Evolutionary conservation across 2,113 vertebrate genomes (phyloP), one percentile per base, ranked within the genome.

Genomic region (Myrmecobius fasciatus): DNA sequence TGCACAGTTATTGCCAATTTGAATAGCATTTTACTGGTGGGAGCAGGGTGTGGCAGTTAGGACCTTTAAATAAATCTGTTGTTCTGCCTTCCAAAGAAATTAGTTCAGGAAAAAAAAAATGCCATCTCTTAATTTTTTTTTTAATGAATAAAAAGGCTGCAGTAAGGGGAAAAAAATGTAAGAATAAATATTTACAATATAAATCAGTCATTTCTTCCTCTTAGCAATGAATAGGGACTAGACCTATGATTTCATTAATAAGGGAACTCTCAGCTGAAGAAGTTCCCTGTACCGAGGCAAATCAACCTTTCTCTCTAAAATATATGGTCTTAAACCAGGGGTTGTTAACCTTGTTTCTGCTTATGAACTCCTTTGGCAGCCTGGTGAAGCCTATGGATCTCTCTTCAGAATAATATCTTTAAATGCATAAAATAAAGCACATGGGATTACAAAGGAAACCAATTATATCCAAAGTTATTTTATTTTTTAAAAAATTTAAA

Each of bases 131-230:
- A 56, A 95, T 36, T 31, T 6, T 51, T 51, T 10, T 51, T 51
- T 28, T 8, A 90, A 26, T 49, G 48, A 89, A 22, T 22, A 24
- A 83, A 83, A n/a, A 83, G 20, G 67, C 67, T 83, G 8, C 2
- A 83, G 67, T n/a, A 43, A 43, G 67, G n/a, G 36, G n/a, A 43
- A 43, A 43, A 43, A 43, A n/a, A 56, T 53, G 47, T 89, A 75
- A 89, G 88, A 67, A 31, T 90, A 53, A 51, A 8, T 75, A 28
- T 93, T 93, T 89, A 53, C 11, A 47, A 93, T 48, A 89, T 88
- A 89, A 96, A 90, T 53, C 89, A 95, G 56, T 88, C 67, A 43
- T 83, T 83, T 43, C 67, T 83, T 43, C n/a, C 20, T 43, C 36
- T 67, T n/a, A 83, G n/a, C 36, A 83, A 43, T 43, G 6, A 20